Evolutionary conservation across 1,140 invertebrate genomes (phyloP), one percentile per base, ranked within the genome.

Genomic region (Brachionus paranguensis): DNA sequence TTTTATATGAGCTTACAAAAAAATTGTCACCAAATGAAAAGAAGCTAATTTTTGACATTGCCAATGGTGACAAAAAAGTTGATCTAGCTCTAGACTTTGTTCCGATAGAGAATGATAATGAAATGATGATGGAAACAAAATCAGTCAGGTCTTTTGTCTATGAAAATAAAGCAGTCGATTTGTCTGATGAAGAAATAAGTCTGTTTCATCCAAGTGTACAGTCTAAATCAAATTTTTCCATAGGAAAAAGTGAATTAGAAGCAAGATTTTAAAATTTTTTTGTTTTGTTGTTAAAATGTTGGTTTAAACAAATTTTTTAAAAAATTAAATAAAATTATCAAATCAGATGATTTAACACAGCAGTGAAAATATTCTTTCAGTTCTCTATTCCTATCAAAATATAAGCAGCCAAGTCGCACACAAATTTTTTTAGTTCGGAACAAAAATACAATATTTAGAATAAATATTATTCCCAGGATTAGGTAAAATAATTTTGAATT

Each of bases 11-110:
- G 27, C 27, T 81, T 7, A 81, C 78, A 4, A 68, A 60, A 47
- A 81, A 81, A 20, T 47, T 81, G 20, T 64, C 53, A 24, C 33
- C 53, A 81, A 81, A 81, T 27, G 78, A 81, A 37, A 60, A 68
- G 27, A 60, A 68, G 24, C 78, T 43, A 5, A 81, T 81, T 24
- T 64, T 43, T 68, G 78, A 81, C 41, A 81, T 81, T 81, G 78
- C 78, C 29, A 81, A 60, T 68, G 53, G 53, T 3, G 27, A 14
- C 11, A 76, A 76, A 50, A 76, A 24, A 27, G 20, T 76, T 29
- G 43, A 76, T 47, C 2, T 72, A 7, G 53, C 17, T 20, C 5
- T 20, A 60, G n/a, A 60, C 1, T 10, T 20, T 72, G 37, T 72
- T 2, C 68, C 68, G 10, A 72, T 72, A 10, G 68, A 72, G 12